These are phyloP conservation scores for Leptopilina drosophilae DNA, from an alignment of 2,888 invertebrate species.

Conservation along the genomic window DNA sequence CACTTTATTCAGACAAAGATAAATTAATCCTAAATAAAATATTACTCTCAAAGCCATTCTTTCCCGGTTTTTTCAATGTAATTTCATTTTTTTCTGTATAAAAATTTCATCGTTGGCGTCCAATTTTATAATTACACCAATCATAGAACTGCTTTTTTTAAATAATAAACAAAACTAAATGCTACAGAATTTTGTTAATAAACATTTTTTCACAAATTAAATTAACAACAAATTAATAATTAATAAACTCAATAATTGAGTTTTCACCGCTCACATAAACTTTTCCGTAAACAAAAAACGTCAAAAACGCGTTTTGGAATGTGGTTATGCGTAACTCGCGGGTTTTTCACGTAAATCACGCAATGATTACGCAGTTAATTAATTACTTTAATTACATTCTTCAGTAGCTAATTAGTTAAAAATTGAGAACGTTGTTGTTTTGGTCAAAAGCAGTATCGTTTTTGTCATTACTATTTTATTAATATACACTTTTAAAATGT, in stretches of 20 bases:
- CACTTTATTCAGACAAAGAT: conserved; percentile 4
- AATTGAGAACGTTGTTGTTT: too few relatives aligned
- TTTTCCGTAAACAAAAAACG: conserved; percentile 35
- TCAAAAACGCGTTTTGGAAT: conserved; percentile 4
- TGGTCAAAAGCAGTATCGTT: too few relatives aligned
- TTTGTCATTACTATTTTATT: too few relatives aligned
- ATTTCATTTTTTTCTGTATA: conserved; percentile 16
- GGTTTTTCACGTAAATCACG: not conserved
- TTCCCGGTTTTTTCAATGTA: conserved; percentile 10
- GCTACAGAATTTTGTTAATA: not conserved
- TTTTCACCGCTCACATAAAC: conserved; percentile 2
- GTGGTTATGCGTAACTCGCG: not conserved
- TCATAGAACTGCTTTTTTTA: not conserved
- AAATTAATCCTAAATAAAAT: conserved; percentile 6
- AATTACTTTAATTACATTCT: too few relatives aligned
- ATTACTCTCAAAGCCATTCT: conserved; percentile 37
- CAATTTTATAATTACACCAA: not conserved
- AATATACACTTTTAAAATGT: too few relatives aligned
- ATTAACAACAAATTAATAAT: conserved; percentile 3
- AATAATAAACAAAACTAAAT: not conserved
- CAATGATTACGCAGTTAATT: too few relatives aligned
- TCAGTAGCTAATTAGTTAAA: too few relatives aligned
- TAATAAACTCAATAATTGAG: conserved; percentile 4
- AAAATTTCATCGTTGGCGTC: conserved; percentile 22
- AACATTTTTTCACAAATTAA: conserved; percentile 4